Conservation (phyloP, 2,888 invertebrate species). For the Drosophila leonis region DNA sequence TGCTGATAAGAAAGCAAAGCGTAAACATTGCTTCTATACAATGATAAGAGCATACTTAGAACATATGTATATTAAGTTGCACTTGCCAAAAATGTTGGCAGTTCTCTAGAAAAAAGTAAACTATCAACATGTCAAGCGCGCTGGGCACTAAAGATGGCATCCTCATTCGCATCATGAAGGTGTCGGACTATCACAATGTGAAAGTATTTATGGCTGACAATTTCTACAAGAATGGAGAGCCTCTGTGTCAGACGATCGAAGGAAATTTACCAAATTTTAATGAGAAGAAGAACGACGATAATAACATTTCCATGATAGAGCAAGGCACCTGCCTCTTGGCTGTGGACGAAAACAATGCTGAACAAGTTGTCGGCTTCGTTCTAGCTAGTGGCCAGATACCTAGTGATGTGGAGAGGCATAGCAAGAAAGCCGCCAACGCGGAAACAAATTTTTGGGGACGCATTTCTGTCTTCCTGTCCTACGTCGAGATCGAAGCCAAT, state of each 20-base stretch:
- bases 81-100: neutral
- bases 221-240: slow-evolving; percentile 52
- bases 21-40: neutral
- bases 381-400: slow-evolving; percentile 40
- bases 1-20: neutral
- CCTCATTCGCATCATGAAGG: slow-evolving; percentile 43
- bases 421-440: slow-evolving; percentile 34
- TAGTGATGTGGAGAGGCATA: slow-evolving; percentile 41
- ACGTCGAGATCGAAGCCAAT: slow-evolving; percentile 60
- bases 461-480: slow-evolving; percentile 48
- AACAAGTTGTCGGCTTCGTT: slow-evolving; percentile 50
- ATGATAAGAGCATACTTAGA: neutral
- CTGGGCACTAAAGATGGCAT: slow-evolving; percentile 43
- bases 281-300: slow-evolving; percentile 50
- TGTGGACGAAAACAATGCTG: slow-evolving; percentile 24
- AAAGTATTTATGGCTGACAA: slow-evolving; percentile 43
- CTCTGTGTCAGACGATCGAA: slow-evolving; percentile 34
- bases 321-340: slow-evolving; percentile 55
- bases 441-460: slow-evolving; percentile 52
- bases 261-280: slow-evolving; percentile 31
- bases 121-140: slow-evolving; percentile 33
- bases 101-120: neutral
- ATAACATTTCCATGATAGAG: slow-evolving; percentile 49
- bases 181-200: slow-evolving; percentile 38
- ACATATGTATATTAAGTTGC: no score